Base-by-base conservation (phyloP, 2,888 invertebrate species). In the Callyntrura sp. region DNA sequence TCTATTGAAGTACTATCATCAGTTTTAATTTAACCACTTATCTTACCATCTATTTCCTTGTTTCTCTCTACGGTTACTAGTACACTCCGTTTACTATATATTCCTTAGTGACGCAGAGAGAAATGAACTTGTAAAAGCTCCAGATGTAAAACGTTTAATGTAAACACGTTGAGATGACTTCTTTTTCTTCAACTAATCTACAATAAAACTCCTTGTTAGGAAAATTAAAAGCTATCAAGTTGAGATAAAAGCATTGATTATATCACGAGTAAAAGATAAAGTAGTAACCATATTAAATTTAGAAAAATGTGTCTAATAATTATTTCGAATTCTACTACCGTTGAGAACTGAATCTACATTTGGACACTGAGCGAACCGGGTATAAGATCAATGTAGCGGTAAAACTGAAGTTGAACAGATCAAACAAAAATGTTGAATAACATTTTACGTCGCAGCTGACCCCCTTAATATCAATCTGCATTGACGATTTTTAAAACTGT, bases 1-100 rank as follows among this genome's bases (percentile, higher is more conserved):
- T 65, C 62, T 65, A 65, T 12, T 65, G 28, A 65, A 65, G 25
- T 65, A 28, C 25, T 65, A 65, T 17, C 28, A 28, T 12, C 28
- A 12, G 35, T 35, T 65, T 60, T 28, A 65, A 28, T 14, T 12
- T 28, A 14, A 62, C 45, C 45, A 11, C 9, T 65, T 28, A 28
- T 60, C 12, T 5, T 28, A 17, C 6, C 8, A 28, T 28, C 25
- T 35, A 35, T 35, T 65, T 65, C 25, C 62, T 3, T 14, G 2
- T 14, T 60, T 60, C 60, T 9, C 28, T 12, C 62, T 28, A 65
- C 9, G 28, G 11, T 65, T 65, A 65, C 62, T 65, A 65, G 28
- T 12, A 28, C 28, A 14, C 5, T 65, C 35, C 35, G 2, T 35
- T 35, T 35, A 35, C n/a, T n/a, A 25, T 25, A 28, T 28, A 25